Percentiles rank a stretch among this genome's conserved stretches.
Conservation (phyloP, 2,113 vertebrate species). For the Urocolius indicus region DNA sequence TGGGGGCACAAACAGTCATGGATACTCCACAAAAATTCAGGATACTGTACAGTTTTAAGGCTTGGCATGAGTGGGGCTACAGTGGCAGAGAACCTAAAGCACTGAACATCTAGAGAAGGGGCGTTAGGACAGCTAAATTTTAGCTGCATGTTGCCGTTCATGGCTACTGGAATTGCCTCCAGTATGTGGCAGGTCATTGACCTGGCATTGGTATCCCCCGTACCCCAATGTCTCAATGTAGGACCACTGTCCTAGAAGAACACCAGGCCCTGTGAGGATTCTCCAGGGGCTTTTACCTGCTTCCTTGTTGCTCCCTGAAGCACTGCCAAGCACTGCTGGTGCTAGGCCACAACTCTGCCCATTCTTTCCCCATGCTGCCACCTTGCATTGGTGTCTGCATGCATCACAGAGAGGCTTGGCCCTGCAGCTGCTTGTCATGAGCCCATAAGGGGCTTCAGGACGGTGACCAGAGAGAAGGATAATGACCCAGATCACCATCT, state of each 20-base stretch:
- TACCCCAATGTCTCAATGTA: neutral
- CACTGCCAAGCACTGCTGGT: neutral
- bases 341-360: neutral
- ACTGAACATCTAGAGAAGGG: neutral
- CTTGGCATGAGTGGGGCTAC: fast-evolving
- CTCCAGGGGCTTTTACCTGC: neutral
- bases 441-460: neutral
- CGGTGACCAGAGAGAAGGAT: neutral
- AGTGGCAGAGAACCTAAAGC: neutral
- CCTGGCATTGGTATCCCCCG: fast-evolving
- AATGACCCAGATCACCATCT: neutral
- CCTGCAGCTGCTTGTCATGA: fast-evolving
- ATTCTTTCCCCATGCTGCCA: neutral
- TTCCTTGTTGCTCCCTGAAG: neutral
- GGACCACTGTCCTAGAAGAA: neutral
- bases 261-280: fast-evolving
- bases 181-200: neutral
- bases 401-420: neutral
- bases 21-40: neutral
- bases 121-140: neutral
- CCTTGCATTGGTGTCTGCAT: neutral
- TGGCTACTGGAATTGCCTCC: neutral
- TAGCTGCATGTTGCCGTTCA: neutral
- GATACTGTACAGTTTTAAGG: neutral
- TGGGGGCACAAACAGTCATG: fast-evolving